Conservation (phyloP, 2,113 vertebrate species). For the Mus musculus region DNA sequence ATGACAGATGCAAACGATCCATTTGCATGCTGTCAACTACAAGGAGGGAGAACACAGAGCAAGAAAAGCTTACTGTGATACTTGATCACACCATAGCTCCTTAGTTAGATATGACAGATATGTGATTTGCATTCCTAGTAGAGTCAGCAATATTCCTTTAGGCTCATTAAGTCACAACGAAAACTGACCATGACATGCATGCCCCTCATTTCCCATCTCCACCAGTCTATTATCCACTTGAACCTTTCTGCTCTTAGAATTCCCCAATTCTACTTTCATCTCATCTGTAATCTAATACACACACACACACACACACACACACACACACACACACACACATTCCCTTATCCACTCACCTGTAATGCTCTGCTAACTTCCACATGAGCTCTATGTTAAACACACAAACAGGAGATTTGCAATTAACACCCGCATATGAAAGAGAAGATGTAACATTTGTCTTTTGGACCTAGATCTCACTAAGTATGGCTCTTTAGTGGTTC, state of each 20-base stretch:
- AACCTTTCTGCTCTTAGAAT: not conserved
- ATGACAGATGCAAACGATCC: not conserved
- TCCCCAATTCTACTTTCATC: not conserved
- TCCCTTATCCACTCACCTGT: not conserved
- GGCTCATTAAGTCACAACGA: slow-evolving; percentile 8
- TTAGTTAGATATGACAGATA: not conserved
- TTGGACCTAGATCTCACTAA: not conserved
- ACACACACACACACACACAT: too few relatives aligned
- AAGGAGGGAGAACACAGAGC: not conserved
- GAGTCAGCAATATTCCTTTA: not conserved
- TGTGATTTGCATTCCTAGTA: not conserved
- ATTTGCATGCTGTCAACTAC: not conserved
- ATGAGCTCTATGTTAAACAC: not conserved
- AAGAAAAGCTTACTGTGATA: not conserved
- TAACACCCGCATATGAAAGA: too few relatives aligned
- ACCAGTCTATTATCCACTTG: not conserved
- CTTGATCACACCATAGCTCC: not conserved
- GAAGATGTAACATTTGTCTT: not conserved
- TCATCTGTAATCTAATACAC: not conserved
- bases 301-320: too few relatives aligned
- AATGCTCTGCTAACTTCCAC: not conserved
- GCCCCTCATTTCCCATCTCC: not conserved
- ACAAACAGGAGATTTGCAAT: not conserved
- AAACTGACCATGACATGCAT: not conserved
- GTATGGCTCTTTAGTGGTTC: not conserved